Evolutionary conservation across 2,888 invertebrate genomes (phyloP), one percentile per base, ranked within the genome.

Genomic region (Oconnorella tubifera): DNA sequence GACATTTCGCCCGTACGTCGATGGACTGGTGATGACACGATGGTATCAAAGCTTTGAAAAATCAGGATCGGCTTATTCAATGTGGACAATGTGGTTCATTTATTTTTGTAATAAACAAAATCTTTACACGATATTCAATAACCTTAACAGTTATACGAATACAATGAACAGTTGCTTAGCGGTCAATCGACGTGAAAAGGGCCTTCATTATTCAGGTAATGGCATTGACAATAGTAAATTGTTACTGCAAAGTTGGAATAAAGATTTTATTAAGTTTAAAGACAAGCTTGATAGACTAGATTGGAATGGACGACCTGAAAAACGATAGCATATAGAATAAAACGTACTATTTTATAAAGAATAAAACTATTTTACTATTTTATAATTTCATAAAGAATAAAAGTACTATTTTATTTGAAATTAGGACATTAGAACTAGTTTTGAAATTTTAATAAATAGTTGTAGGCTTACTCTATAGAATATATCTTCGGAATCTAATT

Each of bases 131-230:
- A 10, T 76, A 1, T 76, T 75, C 59, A 63, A 68, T 14, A 75
- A 75, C 55, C 69, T 74, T 3, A 57, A 33, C 31, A 29, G 27
- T 0, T 27, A 25, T 32, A 23, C 23, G 10, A 53, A 55, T 3
- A n/a, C 25, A 56, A 63, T 65, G 56, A 65, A 67, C n/a, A 31
- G 50, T 25, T 73, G 73, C 25, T 59, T 76, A n/a, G 71, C 74
- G 10, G 63, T 71, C 6, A 75, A 75, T 63, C 69, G 75, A 66
- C 70, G 70, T 53, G 77, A 76, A 58, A 33, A 68, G 1, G 77
- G 77, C 2, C 69, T 77, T 6, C 75, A 77, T 64, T 76, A 69
- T 57, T 33, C 32, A 1, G 59, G 64, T 28, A 62, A 51, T 49
- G 2, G 25, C 49, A 25, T 53, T 19, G 57, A 60, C 25, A 53